A percentile compares a stretch with the other conserved stretches of the same genome.
These are phyloP conservation scores for Cydia strobilella DNA, from an alignment of 1,140 invertebrate species.

Conservation along the genomic window DNA sequence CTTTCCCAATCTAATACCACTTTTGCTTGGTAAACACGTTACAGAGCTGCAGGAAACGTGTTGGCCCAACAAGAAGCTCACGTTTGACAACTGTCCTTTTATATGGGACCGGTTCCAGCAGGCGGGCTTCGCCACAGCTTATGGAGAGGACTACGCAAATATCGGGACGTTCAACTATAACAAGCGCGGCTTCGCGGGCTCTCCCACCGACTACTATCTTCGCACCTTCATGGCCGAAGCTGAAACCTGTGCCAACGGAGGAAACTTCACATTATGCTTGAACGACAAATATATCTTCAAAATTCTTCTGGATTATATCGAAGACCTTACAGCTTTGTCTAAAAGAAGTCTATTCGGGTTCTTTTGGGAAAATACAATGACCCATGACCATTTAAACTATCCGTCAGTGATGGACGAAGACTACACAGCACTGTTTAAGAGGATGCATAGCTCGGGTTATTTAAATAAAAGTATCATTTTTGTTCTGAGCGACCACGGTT, in stretches of 20 bases:
- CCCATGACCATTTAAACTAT: slow-evolving; percentile 87
- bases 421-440: slow-evolving; percentile 80
- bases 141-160: slow-evolving; percentile 85
- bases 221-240: slow-evolving; percentile 83
- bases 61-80: slow-evolving; percentile 71
- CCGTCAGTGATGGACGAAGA: slow-evolving; percentile 83
- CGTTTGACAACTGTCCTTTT: slow-evolving; percentile 81
- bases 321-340: slow-evolving; percentile 81
- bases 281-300: slow-evolving; percentile 81
- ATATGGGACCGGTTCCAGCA: slow-evolving; percentile 86
- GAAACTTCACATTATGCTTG: slow-evolving; percentile 82
- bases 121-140: slow-evolving; percentile 86
- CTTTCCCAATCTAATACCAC: slow-evolving; percentile 86
- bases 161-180: slow-evolving; percentile 89
- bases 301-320: slow-evolving; percentile 81
- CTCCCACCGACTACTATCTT: slow-evolving; percentile 89
- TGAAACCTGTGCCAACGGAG: slow-evolving; percentile 79
- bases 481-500: slow-evolving; percentile 95
- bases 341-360: slow-evolving; percentile 83
- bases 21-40: slow-evolving; percentile 82
- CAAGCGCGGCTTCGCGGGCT: slow-evolving; percentile 85
- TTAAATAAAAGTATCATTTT: slow-evolving; percentile 86
- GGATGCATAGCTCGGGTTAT: slow-evolving; percentile 79
- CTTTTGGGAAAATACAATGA: slow-evolving; percentile 88
- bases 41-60: slow-evolving; percentile 80